phyloP scores from a whole-genome alignment of 92 coral and sea anemone species.

The Palythoa grandis region DNA sequence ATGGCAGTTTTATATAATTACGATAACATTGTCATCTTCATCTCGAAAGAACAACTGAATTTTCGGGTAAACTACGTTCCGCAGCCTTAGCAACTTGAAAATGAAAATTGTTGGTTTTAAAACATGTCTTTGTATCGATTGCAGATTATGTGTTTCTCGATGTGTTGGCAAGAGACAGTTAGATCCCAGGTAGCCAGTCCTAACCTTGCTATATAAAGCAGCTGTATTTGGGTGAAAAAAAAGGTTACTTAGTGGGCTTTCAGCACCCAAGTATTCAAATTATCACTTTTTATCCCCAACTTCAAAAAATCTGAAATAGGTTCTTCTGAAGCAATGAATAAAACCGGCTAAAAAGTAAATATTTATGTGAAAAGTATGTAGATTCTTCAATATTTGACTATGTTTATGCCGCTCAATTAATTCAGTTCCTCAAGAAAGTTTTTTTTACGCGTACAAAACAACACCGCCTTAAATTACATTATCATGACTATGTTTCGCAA shows the following conservation, averaged over 20 bases:
- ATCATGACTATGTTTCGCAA: no score
- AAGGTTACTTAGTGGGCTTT: not conserved
- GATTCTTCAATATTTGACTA: no score
- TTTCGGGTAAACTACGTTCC: not conserved
- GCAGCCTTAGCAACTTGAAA: not conserved
- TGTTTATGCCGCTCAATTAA: no score
- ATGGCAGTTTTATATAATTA: not conserved
- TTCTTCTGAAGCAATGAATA: no score
- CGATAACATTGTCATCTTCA: not conserved
- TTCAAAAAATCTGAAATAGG: no score
- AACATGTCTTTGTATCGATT: not conserved
- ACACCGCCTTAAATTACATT: not conserved
- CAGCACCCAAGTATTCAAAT: not conserved
- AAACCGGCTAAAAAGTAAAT: no score
- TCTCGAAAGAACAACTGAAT: not conserved
- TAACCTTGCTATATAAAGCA: not conserved
- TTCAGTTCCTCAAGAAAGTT: not conserved
- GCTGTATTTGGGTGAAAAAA: not conserved
- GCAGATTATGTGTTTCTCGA: not conserved
- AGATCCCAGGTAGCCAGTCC: not conserved
- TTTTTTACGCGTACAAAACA: not conserved
- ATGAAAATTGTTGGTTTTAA: not conserved
- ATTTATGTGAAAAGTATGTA: no score
- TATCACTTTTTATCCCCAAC: not conserved
- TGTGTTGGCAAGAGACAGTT: not conserved